Evolutionary conservation across 1,140 invertebrate species (phyloP).

Genomic region (Drosophila melanogaster): DNA sequence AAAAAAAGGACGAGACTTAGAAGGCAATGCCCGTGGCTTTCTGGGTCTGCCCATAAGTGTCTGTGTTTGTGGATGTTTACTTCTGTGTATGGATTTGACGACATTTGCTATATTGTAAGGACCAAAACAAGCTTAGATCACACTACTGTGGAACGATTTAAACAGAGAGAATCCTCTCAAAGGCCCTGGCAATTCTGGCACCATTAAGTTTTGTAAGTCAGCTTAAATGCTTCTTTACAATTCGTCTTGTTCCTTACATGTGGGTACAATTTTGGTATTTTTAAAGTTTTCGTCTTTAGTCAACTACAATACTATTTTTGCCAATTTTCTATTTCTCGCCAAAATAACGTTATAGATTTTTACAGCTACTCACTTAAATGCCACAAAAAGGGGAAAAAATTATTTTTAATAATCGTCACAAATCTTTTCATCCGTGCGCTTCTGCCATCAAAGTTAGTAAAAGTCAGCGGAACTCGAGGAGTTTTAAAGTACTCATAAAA

Average conservation of each 20-base stretch:
- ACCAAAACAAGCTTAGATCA: constrained; percentile 18
- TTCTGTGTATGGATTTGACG: constrained; percentile 29
- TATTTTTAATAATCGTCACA: background rate
- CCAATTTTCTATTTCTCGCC: background rate
- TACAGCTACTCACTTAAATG: too few relatives aligned
- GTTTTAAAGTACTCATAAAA: constrained; percentile 46
- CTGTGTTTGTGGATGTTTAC: constrained; percentile 31
- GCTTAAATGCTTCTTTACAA: background rate
- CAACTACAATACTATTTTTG: too few relatives aligned
- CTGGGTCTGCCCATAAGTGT: constrained; percentile 29
- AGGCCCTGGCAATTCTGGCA: constrained; percentile 2
- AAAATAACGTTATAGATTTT: background rate
- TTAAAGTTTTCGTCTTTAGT: too few relatives aligned
- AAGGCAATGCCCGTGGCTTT: constrained; percentile 61
- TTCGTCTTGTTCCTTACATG: too few relatives aligned
- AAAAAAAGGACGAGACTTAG: constrained; percentile 8
- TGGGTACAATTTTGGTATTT: too few relatives aligned
- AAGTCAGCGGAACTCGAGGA: constrained; percentile 19
- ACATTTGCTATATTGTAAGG: constrained; percentile 10
- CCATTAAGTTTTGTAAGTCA: background rate
- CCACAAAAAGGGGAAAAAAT: background rate
- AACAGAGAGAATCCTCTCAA: background rate
- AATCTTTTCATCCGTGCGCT: background rate
- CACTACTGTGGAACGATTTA: constrained; percentile 4
- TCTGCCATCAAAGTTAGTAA: constrained; percentile 32